Percentiles rank a stretch among this genome's conserved stretches.
These are phyloP conservation scores for Eilema sororculum DNA, from an alignment of 2,888 invertebrate genomes.

Conservation along the genomic window DNA sequence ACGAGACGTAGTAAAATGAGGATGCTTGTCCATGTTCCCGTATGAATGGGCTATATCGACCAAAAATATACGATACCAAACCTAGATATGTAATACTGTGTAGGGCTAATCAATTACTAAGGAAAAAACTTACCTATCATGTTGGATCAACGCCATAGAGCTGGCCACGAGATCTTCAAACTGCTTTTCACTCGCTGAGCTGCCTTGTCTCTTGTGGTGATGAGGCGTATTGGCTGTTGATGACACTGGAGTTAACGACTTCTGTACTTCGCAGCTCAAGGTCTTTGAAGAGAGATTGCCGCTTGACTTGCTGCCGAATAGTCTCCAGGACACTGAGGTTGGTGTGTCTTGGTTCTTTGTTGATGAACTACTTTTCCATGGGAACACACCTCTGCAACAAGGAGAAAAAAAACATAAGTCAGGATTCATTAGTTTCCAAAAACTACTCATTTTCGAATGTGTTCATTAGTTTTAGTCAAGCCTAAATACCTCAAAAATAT, in stretches of 20 bases:
- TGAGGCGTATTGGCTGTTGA: conserved; percentile 79
- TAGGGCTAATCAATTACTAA: not conserved
- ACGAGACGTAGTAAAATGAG: not conserved
- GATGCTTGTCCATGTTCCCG: too few species aligned
- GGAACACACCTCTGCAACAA: conserved; percentile 86
- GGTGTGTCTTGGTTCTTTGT: conserved; percentile 69
- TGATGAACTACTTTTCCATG: conserved; percentile 81
- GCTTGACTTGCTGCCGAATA: conserved; percentile 80
- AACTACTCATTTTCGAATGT: too few species aligned
- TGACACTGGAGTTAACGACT: conserved; percentile 71
- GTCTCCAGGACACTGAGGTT: conserved; percentile 69
- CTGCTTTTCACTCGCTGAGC: conserved; percentile 85
- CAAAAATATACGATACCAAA: not conserved
- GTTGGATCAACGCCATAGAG: conserved; percentile 91
- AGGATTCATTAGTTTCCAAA: not conserved
- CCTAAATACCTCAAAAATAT: too few species aligned
- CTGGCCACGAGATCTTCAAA: conserved; percentile 89
- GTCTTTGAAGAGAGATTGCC: conserved; percentile 71
- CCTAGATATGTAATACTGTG: not conserved
- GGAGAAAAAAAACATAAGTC: conserved; percentile 21
- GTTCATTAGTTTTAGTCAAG: too few species aligned
- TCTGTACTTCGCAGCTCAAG: conserved; percentile 67
- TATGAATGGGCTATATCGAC: not conserved
- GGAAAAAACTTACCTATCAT: conserved; percentile 84
- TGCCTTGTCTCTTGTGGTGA: conserved; percentile 80